Percentiles rank a stretch among this genome's conserved stretches.
Evolutionary conservation across 2,113 vertebrate species (phyloP).

Genomic region (Charina bottae): DNA sequence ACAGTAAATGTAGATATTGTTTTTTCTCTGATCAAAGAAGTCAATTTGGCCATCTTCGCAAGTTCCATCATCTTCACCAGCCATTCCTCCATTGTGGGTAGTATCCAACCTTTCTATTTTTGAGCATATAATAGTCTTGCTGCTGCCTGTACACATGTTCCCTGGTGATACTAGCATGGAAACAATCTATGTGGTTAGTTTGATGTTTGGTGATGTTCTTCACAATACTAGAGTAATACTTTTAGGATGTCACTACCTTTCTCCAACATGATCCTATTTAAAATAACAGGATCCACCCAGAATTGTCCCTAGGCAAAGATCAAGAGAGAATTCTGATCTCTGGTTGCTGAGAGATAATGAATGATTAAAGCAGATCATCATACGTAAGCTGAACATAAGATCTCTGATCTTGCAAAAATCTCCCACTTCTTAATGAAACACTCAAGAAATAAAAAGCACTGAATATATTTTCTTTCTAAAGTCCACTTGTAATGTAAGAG

Average conservation of each 20-base stretch:
- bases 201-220: neutral
- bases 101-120: too few species aligned
- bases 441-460: too few species aligned
- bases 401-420: neutral
- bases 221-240: too few species aligned
- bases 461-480: neutral
- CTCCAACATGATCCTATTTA: neutral
- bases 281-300: neutral
- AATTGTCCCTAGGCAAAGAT: neutral
- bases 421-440: neutral
- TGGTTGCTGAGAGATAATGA: neutral
- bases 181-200: neutral
- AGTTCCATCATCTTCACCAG: too few species aligned
- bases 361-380: neutral
- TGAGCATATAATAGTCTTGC: too few species aligned
- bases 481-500: neutral
- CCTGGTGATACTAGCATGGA: neutral
- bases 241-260: neutral
- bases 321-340: neutral
- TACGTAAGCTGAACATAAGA: neutral
- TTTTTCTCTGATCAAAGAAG: too few species aligned
- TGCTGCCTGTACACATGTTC: neutral
- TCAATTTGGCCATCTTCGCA: too few species aligned
- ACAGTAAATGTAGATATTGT: too few species aligned
- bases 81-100: too few species aligned